Evolutionary conservation across 2,797 vertebrate genomes (phyloP), one percentile per base, ranked within the genome.

Genomic region (Rhyacichthys aspro): DNA sequence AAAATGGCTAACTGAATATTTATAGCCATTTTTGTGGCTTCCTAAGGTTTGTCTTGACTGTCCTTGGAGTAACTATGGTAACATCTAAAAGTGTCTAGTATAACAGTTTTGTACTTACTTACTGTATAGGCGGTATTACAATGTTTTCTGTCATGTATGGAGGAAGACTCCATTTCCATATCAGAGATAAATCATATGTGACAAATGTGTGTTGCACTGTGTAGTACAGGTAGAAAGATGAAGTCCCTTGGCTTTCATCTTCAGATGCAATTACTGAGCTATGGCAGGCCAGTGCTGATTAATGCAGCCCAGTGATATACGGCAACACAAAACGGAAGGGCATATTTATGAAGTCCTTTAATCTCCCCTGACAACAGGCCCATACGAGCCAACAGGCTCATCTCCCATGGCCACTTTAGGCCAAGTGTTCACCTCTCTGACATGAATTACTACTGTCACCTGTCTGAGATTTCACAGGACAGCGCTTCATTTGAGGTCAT

Each of bases 281-380:
- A 55, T 63, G 76, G 81, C 82, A 62, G 78, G 76, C 43, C 75
- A 55, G 74, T 19, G n/a, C 64, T 85, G 89, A 88, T 89, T 63
- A 86, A 86, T 83, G 75, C 70, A 46, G 68, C 64, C 44, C 15
- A 2, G 34, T 85, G 86, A 89, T 82, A 59, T 79, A 85, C 43
- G 34, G 79, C 74, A 3, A 56, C 9, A 45, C 72, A 68, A 79
- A 80, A 73, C 74, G 71, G 70, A 74, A 68, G 72, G 76, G 73
- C 74, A 79, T 81, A 84, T 88, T 89, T 85, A 86, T 85, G 71
- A 86, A 87, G 85, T 76, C 83, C 59, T 85, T 88, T 89, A 87
- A 89, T 89, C 88, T 90, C 84, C 76, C 72, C 12, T 86, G 77
- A 83, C 86, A 86, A 86, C 82, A 63, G n/a, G n/a, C n/a, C 74